Conservation (phyloP, 2,113 vertebrate genomes). For the Crotalus helleri region DNA sequence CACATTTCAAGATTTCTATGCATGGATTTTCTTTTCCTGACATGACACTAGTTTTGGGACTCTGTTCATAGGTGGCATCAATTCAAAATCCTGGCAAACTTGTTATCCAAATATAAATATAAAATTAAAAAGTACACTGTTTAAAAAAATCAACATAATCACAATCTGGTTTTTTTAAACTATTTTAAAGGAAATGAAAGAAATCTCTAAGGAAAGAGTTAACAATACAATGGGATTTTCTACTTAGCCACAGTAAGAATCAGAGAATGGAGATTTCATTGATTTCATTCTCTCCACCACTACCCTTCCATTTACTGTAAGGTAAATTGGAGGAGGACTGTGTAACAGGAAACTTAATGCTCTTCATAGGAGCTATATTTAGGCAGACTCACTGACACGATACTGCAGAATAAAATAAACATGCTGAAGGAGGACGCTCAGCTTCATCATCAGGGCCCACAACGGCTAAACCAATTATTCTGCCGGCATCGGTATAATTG, state of each 20-base stretch:
- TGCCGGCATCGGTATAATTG: constrained; percentile 52
- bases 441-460: constrained; percentile 50
- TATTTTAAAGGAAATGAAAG: neutral
- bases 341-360: constrained; percentile 73
- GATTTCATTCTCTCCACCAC: constrained; percentile 45
- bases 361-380: constrained; percentile 71
- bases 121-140: neutral
- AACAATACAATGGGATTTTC: constrained; percentile 39
- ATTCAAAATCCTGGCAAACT: constrained; percentile 31
- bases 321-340: constrained; percentile 60
- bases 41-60: neutral
- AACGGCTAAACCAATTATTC: constrained; percentile 51
- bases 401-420: constrained; percentile 73
- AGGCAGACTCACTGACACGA: constrained; percentile 71
- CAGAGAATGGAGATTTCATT: constrained; percentile 38
- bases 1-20: neutral
- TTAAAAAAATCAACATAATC: neutral
- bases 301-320: constrained; percentile 64
- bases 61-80: constrained; percentile 17
- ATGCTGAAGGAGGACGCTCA: constrained; percentile 62
- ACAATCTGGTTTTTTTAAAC: neutral
- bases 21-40: constrained; percentile 52
- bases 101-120: constrained; percentile 32
- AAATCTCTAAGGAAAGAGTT: constrained; percentile 14
- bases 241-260: constrained; percentile 47